Percentiles rank a stretch among this genome's conserved stretches.
Conservation (phyloP, 2,888 invertebrate species). For the Automeris io region DNA sequence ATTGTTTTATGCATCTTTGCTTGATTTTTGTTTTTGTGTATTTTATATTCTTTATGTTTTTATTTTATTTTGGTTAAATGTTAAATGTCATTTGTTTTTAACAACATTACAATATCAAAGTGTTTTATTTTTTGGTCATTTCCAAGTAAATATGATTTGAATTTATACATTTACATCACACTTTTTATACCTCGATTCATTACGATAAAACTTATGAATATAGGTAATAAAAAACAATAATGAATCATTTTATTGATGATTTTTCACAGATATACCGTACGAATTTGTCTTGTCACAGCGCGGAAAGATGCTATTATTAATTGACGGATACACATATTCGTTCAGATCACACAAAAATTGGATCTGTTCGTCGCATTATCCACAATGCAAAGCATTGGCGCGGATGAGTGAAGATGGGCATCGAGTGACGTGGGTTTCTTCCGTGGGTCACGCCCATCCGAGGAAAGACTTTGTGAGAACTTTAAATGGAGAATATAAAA, state of each 20-base stretch:
- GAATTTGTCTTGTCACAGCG: slow-evolving; percentile 8
- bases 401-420: no score
- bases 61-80: neutral
- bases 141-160: no score
- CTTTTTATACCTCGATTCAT: no score
- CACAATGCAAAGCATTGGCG: slow-evolving; percentile 6
- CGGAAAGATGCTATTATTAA: slow-evolving; percentile 8
- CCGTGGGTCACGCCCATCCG: neutral
- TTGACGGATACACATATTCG: slow-evolving; percentile 9
- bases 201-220: no score
- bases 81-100: neutral
- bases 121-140: no score
- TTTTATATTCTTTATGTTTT: no score
- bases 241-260: neutral
- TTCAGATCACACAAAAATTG: neutral
- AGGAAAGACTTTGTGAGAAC: neutral
- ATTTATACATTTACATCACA: no score
- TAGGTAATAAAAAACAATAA: no score
- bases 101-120: neutral
- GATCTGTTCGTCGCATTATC: slow-evolving; percentile 6
- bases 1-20: no score
- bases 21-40: no score
- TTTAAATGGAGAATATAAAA: neutral
- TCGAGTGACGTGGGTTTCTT: neutral
- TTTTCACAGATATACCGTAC: slow-evolving; percentile 6